Evolutionary conservation across 1,140 invertebrate species (phyloP).

Genomic region (Zaprionus vittiger): DNA sequence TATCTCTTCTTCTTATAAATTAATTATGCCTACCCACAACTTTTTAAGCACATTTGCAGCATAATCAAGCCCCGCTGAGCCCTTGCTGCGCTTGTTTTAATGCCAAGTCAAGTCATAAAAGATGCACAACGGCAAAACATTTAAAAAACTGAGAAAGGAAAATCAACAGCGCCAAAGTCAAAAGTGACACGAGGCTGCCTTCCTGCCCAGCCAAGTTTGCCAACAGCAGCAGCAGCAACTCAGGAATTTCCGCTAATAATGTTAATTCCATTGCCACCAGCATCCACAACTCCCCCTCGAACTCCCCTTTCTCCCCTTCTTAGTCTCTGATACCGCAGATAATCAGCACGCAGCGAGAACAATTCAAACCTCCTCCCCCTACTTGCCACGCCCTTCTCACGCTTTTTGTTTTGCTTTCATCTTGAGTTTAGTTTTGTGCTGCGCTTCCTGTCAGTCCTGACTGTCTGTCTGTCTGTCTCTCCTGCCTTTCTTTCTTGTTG

Average conservation of each 20-base stretch:
- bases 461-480: conserved; percentile 9
- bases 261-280: conserved; percentile 79
- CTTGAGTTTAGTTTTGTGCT: conserved; percentile 76
- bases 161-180: conserved; percentile 65
- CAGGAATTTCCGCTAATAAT: conserved; percentile 79
- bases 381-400: conserved; percentile 16
- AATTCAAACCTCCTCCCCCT: conserved; percentile 13
- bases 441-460: conserved; percentile 30
- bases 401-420: conserved; percentile 77
- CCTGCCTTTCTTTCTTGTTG: conserved; percentile 9
- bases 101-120: conserved; percentile 36
- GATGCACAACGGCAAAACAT: conserved; percentile 55
- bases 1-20: conserved; percentile 24
- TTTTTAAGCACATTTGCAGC: conserved; percentile 32
- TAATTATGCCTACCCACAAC: conserved; percentile 17
- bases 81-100: conserved; percentile 19
- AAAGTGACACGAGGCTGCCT: conserved; percentile 45
- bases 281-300: neutral
- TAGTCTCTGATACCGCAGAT: conserved; percentile 50
- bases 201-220: conserved; percentile 7
- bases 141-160: conserved; percentile 56
- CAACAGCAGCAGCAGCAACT: conserved; percentile 12
- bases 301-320: neutral
- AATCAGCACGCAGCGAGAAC: conserved; percentile 49
- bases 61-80: neutral